Evolutionary conservation across 2,113 vertebrate species (phyloP).

Genomic region (Paradoxurus hermaphroditus): DNA sequence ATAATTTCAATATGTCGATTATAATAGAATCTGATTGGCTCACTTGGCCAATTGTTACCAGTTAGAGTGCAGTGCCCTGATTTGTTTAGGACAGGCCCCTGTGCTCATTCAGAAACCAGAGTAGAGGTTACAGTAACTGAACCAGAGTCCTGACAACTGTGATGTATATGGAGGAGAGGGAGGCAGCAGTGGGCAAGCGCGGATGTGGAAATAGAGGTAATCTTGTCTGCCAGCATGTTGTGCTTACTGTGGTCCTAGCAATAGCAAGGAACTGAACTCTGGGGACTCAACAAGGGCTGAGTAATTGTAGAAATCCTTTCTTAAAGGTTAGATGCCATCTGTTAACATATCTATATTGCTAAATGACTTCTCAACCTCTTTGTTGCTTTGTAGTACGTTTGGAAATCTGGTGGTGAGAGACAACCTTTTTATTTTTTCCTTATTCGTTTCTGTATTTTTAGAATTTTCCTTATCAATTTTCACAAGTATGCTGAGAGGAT

Average conservation of each 20-base stretch:
- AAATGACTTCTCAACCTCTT: neutral
- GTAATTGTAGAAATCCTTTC: neutral
- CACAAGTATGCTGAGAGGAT: neutral
- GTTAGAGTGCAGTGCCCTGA: neutral
- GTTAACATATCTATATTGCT: neutral
- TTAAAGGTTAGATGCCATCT: neutral
- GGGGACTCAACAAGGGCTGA: neutral
- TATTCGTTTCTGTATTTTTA: neutral
- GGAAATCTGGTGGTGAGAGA: neutral
- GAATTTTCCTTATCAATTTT: neutral
- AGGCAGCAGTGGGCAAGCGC: neutral
- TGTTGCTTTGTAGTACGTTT: neutral
- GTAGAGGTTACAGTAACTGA: neutral
- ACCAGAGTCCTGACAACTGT: neutral
- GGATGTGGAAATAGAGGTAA: neutral
- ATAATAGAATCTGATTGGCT: neutral
- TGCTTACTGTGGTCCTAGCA: neutral
- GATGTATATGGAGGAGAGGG: neutral
- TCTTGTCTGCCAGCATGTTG: neutral
- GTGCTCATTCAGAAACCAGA: neutral
- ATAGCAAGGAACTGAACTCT: neutral
- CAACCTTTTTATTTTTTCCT: neutral
- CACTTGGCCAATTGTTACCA: neutral
- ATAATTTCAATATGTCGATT: neutral
- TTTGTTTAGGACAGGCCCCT: neutral